These are phyloP conservation scores for Artibeus lituratus DNA, from an alignment of 2,797 vertebrate species.

Conservation along the genomic window DNA sequence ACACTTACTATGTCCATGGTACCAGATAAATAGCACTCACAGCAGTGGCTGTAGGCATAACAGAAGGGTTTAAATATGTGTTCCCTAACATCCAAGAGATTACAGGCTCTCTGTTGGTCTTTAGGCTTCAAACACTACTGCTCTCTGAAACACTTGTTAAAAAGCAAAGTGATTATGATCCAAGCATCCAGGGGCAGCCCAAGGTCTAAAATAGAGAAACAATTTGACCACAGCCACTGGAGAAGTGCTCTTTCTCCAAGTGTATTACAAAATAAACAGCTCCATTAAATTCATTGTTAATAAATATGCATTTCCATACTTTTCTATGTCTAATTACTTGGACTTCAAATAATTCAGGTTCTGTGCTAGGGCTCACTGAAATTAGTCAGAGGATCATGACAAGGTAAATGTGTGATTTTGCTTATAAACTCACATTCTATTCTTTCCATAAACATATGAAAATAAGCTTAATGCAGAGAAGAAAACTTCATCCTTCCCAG, in stretches of 20 bases:
- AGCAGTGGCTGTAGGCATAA: neutral
- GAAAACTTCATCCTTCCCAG: neutral
- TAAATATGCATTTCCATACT: neutral
- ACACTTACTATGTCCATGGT: neutral
- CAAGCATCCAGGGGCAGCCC: neutral
- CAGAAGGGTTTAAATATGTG: neutral
- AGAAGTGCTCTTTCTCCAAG: neutral
- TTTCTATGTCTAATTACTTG: neutral
- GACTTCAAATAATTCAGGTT: neutral
- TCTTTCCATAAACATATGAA: neutral
- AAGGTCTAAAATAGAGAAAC: neutral
- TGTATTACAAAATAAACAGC: neutral
- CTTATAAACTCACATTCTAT: neutral
- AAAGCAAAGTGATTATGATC: neutral
- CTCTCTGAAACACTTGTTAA: neutral
- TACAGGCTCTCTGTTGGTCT: neutral
- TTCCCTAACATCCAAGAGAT: neutral
- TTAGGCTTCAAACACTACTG: neutral
- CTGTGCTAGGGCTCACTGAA: neutral
- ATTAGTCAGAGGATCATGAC: neutral
- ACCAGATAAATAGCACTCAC: neutral
- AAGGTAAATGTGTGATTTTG: neutral
- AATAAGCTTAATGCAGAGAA: neutral
- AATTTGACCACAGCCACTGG: neutral
- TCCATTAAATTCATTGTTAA: neutral